Evolutionary conservation across 2,797 vertebrate species (phyloP).

Genomic region (Enteromius viviparus): DNA sequence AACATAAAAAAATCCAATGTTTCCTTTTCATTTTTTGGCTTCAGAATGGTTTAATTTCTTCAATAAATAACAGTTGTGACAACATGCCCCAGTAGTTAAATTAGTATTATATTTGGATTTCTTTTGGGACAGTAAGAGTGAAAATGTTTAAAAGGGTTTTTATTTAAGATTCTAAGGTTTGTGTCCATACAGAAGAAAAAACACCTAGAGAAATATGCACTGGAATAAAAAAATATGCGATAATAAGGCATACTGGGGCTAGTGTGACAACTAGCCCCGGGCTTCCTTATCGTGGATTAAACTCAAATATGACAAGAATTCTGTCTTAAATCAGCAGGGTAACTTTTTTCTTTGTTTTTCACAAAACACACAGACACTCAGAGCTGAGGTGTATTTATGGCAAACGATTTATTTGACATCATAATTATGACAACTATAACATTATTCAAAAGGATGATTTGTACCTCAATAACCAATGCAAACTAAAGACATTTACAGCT

Average conservation of each 20-base stretch:
- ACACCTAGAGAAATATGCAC: background rate
- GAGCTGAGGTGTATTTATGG: slow-evolving; percentile 42
- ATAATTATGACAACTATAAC: slow-evolving; percentile 50
- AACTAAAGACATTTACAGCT: slow-evolving; percentile 37
- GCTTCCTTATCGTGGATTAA: background rate
- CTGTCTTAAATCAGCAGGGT: background rate
- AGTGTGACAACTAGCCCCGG: background rate
- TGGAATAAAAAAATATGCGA: background rate
- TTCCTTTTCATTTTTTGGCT: background rate
- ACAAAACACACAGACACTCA: background rate
- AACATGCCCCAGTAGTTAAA: background rate
- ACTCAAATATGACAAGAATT: background rate
- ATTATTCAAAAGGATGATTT: slow-evolving; percentile 21
- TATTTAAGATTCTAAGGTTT: background rate
- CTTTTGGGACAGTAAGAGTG: background rate
- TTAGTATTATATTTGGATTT: background rate
- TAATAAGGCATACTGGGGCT: no score
- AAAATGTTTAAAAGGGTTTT: background rate
- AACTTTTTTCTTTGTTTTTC: background rate
- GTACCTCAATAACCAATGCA: slow-evolving; percentile 43
- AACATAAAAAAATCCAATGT: no score
- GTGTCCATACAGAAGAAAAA: background rate
- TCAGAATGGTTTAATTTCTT: background rate
- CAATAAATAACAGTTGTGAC: background rate
- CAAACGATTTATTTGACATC: slow-evolving; percentile 67